These are phyloP conservation scores for Cyprinodon brontotheroides DNA, from an alignment of 2,113 vertebrate species.

Conservation along the genomic window DNA sequence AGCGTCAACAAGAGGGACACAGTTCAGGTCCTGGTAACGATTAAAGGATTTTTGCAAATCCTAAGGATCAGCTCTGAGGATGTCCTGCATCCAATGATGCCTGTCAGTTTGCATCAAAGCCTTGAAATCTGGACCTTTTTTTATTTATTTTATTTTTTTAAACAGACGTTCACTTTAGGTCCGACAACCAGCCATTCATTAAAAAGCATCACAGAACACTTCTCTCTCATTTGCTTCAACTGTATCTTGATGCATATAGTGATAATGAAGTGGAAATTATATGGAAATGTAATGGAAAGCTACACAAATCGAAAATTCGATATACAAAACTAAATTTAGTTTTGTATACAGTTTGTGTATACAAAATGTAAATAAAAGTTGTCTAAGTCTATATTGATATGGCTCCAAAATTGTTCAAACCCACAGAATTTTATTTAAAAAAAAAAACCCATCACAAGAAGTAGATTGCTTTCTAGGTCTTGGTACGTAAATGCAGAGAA, in stretches of 20 bases:
- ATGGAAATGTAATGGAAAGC: no score
- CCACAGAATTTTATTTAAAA: background rate
- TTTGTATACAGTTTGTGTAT: no score
- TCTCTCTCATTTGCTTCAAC: background rate
- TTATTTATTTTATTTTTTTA: constrained; percentile 4
- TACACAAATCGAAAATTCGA: no score
- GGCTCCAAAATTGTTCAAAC: background rate
- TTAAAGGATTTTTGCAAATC: constrained; percentile 64
- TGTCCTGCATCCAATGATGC: constrained; percentile 24
- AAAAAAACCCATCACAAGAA: no score
- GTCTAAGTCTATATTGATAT: no score
- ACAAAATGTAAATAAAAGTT: no score
- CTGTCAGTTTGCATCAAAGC: constrained; percentile 22
- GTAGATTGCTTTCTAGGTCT: no score
- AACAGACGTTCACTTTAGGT: constrained; percentile 15
- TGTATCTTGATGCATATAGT: background rate
- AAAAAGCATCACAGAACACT: background rate
- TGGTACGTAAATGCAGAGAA: no score
- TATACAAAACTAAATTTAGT: no score
- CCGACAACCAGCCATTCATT: background rate
- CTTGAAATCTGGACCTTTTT: constrained; percentile 14
- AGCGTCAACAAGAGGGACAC: constrained; percentile 44
- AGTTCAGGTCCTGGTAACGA: constrained; percentile 36
- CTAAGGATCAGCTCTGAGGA: constrained; percentile 42
- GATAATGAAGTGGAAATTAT: no score